These are phyloP conservation scores for Rhea pennata DNA, from an alignment of 2,113 vertebrate genomes.

Conservation along the genomic window DNA sequence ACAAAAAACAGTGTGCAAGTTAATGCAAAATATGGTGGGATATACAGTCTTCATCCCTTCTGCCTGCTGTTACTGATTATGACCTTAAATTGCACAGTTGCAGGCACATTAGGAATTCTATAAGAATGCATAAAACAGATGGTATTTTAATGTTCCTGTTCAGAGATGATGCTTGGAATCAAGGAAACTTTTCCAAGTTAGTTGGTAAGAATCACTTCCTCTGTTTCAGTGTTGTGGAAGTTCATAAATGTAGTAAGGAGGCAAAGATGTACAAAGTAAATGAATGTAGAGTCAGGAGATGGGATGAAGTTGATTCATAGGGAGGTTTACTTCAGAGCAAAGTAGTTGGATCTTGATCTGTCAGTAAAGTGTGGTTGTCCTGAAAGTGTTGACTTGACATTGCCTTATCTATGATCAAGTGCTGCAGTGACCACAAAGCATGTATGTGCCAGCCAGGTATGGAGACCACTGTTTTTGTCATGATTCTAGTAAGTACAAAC, in stretches of 20 bases:
- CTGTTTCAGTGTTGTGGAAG: background rate
- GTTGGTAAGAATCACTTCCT: background rate
- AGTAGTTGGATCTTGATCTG: background rate
- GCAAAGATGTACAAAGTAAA: background rate
- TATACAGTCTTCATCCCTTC: background rate
- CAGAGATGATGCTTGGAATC: background rate
- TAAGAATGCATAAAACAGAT: background rate
- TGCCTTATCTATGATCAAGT: background rate
- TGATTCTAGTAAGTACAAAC: background rate
- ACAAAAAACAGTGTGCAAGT: background rate
- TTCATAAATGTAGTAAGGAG: background rate
- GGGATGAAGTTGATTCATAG: background rate
- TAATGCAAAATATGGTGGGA: background rate
- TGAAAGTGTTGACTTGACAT: background rate
- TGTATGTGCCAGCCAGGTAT: accelerated
- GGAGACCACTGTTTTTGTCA: background rate
- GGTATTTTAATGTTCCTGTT: background rate
- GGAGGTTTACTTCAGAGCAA: background rate
- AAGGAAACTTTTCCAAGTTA: background rate
- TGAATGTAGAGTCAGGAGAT: background rate
- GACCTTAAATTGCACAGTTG: background rate
- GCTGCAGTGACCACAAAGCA: background rate
- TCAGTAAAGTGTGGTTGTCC: background rate
- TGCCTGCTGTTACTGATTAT: background rate
- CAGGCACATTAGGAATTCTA: background rate